phyloP scores from a whole-genome alignment of 37 sponge, comb jelly and placozoan species.

The Chondrosia reniformis region DNA sequence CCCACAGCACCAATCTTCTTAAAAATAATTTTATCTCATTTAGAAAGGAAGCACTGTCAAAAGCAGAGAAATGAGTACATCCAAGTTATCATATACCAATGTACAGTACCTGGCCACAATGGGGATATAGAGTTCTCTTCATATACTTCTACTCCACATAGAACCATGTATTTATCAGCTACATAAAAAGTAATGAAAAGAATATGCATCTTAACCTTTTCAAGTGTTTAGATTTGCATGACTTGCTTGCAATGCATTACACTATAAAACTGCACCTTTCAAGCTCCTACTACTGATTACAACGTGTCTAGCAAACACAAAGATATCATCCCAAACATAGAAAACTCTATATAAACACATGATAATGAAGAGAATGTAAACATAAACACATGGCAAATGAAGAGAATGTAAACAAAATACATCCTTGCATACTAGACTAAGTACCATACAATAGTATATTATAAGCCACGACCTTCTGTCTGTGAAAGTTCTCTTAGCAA shows the following conservation, averaged over 20 bases:
- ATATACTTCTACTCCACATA: constrained; percentile 78
- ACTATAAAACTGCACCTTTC: too few relatives aligned
- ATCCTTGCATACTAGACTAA: too few relatives aligned
- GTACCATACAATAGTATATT: too few relatives aligned
- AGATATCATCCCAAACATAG: constrained; percentile 67
- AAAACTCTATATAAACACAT: not conserved
- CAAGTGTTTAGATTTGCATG: not conserved
- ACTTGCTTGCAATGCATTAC: not conserved
- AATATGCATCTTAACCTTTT: not conserved
- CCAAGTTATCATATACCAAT: not conserved
- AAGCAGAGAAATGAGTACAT: too few relatives aligned
- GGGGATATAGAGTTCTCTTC: constrained; percentile 25
- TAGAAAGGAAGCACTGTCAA: too few relatives aligned
- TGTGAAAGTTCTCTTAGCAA: constrained; percentile 38
- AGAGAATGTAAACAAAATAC: too few relatives aligned
- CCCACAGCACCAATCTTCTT: too few relatives aligned
- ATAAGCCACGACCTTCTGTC: constrained; percentile 43
- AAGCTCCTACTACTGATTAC: too few relatives aligned
- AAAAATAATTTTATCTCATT: too few relatives aligned
- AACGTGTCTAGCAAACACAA: constrained; percentile 39
- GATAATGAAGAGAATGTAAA: not conserved
- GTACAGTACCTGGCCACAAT: constrained; percentile 37
- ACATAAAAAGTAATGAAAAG: not conserved
- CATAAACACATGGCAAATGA: not conserved
- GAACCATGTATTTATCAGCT: constrained; percentile 25